Evolutionary conservation across 2,113 vertebrate species (phyloP).

Genomic region (Corythoichthys haematopterus): DNA sequence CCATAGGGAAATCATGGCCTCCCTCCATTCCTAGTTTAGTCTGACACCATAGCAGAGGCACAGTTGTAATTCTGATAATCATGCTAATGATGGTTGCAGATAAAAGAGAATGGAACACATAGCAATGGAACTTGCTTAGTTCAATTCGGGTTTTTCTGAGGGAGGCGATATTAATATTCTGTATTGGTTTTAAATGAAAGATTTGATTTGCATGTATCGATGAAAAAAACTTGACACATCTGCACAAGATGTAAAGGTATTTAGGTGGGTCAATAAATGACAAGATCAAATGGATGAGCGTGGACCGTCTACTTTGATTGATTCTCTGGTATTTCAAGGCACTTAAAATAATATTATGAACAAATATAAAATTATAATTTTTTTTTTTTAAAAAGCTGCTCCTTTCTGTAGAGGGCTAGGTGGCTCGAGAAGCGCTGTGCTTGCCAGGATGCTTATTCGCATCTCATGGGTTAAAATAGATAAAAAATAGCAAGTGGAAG

Average conservation of each 20-base stretch:
- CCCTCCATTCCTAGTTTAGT: conserved; percentile 15
- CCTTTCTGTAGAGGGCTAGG: no score
- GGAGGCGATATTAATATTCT: background rate
- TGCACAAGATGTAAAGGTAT: background rate
- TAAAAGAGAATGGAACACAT: background rate
- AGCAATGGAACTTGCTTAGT: background rate
- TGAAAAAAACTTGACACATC: background rate
- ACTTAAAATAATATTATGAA: background rate
- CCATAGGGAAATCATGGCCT: conserved; percentile 46
- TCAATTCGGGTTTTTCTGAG: background rate
- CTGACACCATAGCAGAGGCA: background rate
- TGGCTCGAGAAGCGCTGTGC: no score
- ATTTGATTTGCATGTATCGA: conserved; percentile 9
- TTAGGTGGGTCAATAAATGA: background rate
- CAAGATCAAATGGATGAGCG: background rate
- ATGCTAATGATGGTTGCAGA: conserved; percentile 14
- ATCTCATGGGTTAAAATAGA: no score
- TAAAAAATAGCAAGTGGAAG: no score
- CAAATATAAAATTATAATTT: no score
- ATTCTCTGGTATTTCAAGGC: background rate
- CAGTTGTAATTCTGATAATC: conserved; percentile 16
- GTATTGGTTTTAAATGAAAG: background rate
- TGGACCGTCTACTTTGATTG: background rate
- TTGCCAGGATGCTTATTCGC: no score
- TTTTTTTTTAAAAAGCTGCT: no score